Evolutionary conservation across 1,140 invertebrate genomes (phyloP).

Genomic region (Oreohelix idahoensis): DNA sequence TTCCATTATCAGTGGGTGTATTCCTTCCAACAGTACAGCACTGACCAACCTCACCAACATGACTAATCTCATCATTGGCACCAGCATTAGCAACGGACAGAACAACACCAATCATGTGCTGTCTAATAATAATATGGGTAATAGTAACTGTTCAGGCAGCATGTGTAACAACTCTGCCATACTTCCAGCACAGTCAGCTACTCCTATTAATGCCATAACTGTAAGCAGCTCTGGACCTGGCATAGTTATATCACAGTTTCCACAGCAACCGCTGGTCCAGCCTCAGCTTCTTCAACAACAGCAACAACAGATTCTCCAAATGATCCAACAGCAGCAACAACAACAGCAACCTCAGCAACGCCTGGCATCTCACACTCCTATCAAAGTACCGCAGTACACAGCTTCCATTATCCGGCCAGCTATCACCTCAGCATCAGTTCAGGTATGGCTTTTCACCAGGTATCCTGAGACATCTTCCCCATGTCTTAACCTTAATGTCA

Average conservation of each 20-base stretch:
- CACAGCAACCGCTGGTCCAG: constrained; percentile 32
- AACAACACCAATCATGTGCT: constrained; percentile 14
- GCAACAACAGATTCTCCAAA: constrained; percentile 31
- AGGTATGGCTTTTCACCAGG: constrained; percentile 25
- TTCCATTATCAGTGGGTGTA: neutral
- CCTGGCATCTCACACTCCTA: constrained; percentile 30
- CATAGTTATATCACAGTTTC: neutral
- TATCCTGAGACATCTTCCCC: too few species aligned
- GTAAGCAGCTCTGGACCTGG: constrained; percentile 8
- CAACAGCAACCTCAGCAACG: constrained; percentile 21
- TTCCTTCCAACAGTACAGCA: neutral
- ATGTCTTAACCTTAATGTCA: too few species aligned
- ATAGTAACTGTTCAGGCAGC: neutral
- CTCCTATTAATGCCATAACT: neutral
- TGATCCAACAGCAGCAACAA: constrained; percentile 37
- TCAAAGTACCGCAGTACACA: constrained; percentile 39
- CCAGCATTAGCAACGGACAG: neutral
- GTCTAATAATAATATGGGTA: neutral
- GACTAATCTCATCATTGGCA: neutral
- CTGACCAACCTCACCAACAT: constrained; percentile 14
- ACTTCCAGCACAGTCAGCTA: neutral
- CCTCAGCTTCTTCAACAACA: constrained; percentile 38
- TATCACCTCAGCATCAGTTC: neutral
- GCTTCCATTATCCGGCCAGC: constrained; percentile 14
- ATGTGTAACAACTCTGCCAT: neutral